A percentile compares a stretch with the other conserved stretches of the same genome.
These are phyloP conservation scores for Wasmannia auropunctata DNA, from an alignment of 1,140 invertebrate genomes.

Conservation along the genomic window DNA sequence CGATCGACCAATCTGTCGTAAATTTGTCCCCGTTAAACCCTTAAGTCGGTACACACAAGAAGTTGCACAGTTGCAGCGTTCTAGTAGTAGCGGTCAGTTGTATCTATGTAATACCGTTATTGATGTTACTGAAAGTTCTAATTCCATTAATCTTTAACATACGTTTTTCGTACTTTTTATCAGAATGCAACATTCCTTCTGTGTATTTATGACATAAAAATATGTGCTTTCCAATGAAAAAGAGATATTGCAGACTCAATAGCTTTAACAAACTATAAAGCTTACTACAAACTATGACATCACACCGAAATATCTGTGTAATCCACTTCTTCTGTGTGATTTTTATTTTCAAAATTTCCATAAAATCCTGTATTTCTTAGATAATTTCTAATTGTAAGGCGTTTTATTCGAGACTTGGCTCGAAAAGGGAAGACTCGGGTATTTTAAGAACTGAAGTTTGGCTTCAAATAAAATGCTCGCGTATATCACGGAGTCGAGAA, in stretches of 20 bases:
- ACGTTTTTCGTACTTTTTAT: not conserved
- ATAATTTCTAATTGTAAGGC: not conserved
- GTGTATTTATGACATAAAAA: not conserved
- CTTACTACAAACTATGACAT: too few species aligned
- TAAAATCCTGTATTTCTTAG: not conserved
- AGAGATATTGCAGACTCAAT: not conserved
- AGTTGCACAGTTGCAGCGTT: slow-evolving; percentile 5
- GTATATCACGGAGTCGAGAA: not conserved
- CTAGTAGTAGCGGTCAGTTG: not conserved
- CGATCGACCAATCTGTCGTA: not conserved
- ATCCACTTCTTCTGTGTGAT: not conserved
- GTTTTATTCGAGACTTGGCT: not conserved
- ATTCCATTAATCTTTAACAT: not conserved
- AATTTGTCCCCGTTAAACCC: slow-evolving; percentile 18
- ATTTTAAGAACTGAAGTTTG: not conserved
- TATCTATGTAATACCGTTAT: slow-evolving; percentile 23
- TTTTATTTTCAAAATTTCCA: not conserved
- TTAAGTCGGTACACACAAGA: not conserved
- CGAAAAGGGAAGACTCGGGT: not conserved
- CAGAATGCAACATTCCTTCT: not conserved
- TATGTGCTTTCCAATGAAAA: not conserved
- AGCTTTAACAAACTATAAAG: not conserved
- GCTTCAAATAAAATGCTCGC: not conserved
- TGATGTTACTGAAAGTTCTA: slow-evolving; percentile 8
- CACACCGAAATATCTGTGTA: not conserved